Conservation (phyloP, 2,888 invertebrate species). For the Cybosia mesomella region DNA sequence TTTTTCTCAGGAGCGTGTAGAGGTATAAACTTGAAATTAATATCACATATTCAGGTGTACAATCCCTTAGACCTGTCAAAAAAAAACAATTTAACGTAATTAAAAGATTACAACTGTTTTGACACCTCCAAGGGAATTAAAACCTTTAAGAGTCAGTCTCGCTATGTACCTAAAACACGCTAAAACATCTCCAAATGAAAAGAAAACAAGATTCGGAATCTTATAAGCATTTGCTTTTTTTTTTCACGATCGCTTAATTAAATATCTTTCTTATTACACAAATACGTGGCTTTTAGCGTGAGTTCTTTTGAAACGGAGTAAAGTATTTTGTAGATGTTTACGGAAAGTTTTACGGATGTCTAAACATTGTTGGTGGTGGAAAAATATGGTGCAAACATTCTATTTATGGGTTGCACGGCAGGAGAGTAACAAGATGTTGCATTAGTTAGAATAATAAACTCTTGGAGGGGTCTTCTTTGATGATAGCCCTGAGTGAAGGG, state of each 20-base stretch:
- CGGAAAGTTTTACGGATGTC: slow-evolving; percentile 25
- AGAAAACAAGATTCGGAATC: background rate
- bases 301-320: slow-evolving; percentile 9
- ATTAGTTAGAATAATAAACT: slow-evolving; percentile 20
- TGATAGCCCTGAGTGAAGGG: background rate
- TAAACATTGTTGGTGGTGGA: slow-evolving; percentile 29
- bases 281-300: slow-evolving; percentile 7
- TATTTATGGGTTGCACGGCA: slow-evolving; percentile 7
- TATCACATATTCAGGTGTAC: no score
- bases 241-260: slow-evolving; percentile 8
- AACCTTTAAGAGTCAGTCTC: background rate
- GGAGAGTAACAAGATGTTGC: slow-evolving; percentile 8
- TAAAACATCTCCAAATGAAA: background rate
- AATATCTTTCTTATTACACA: slow-evolving; percentile 6
- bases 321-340: slow-evolving; percentile 33
- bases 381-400: slow-evolving; percentile 15
- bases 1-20: no score
- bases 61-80: no score
- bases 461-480: background rate
- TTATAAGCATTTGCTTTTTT: background rate
- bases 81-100: no score
- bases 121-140: background rate
- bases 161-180: background rate
- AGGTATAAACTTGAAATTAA: no score
- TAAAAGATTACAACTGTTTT: no score